Conservation (phyloP, 2,888 invertebrate species). For the Anaspis maculata region DNA sequence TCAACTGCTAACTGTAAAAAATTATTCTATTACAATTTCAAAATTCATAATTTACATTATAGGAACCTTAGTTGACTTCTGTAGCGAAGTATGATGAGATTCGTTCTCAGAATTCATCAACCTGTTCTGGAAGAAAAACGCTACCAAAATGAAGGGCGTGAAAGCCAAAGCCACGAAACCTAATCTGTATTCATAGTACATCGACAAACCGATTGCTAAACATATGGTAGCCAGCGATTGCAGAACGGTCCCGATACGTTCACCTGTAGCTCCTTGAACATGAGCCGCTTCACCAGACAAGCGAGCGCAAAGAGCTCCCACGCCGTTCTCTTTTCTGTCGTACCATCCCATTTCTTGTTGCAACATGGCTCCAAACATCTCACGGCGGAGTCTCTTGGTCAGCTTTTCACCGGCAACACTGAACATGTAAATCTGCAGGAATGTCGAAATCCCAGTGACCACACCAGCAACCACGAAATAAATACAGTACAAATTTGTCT, state of each 20-base stretch:
- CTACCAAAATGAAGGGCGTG: conserved; percentile 60
- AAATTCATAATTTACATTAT: not conserved
- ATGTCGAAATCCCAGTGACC: conserved; percentile 53
- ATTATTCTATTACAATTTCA: not conserved
- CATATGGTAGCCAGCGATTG: conserved; percentile 63
- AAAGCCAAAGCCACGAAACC: no score
- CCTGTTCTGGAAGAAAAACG: conserved; percentile 59
- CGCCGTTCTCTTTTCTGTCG: conserved; percentile 62
- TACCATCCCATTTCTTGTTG: conserved; percentile 69
- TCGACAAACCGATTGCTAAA: conserved; percentile 55
- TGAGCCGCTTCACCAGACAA: conserved; percentile 69
- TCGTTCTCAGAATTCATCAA: conserved; percentile 59
- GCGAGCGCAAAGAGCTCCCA: conserved; percentile 66
- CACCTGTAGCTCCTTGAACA: conserved; percentile 76
- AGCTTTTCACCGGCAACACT: conserved; percentile 71
- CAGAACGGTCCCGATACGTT: conserved; percentile 67
- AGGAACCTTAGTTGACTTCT: conserved; percentile 61
- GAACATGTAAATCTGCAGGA: conserved; percentile 55
- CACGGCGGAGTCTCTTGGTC: conserved; percentile 61
- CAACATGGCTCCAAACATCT: conserved; percentile 58
- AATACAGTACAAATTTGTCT: conserved; percentile 54
- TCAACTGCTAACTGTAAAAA: conserved; percentile 59
- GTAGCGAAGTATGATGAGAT: conserved; percentile 60
- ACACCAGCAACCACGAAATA: conserved; percentile 62
- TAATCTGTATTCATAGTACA: conserved; percentile 67